phyloP scores from a whole-genome alignment of 2,797 vertebrate species.

The Cephalopachus bancanus region DNA sequence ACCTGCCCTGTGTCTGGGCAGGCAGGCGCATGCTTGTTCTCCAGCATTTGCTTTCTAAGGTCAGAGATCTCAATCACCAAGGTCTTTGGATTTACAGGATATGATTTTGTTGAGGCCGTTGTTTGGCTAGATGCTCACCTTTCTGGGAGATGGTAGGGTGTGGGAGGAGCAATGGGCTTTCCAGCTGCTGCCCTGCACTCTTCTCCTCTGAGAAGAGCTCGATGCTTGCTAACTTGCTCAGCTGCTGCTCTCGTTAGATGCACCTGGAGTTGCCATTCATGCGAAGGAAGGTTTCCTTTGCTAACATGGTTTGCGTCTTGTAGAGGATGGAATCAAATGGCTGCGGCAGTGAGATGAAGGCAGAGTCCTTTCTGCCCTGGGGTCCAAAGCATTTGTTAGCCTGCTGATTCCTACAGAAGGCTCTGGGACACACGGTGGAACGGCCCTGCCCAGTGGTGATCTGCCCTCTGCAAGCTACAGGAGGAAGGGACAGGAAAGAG shows the following conservation, averaged over 20 bases:
- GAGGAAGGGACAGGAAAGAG: neutral
- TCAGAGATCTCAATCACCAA: neutral
- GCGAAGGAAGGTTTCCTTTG: neutral
- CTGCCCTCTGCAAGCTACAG: neutral
- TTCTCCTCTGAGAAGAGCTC: neutral
- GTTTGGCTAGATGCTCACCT: neutral
- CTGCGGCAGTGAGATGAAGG: neutral
- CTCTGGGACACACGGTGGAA: neutral
- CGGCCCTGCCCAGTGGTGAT: neutral
- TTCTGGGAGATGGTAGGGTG: neutral
- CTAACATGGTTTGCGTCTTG: neutral
- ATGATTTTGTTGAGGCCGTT: neutral
- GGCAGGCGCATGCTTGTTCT: neutral
- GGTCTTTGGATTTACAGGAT: neutral
- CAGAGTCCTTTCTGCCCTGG: too few species aligned
- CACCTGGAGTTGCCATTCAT: neutral
- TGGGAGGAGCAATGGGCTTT: neutral
- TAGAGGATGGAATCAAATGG: neutral
- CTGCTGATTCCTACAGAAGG: neutral
- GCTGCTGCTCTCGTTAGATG: neutral
- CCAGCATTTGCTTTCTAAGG: neutral
- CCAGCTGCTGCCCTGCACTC: neutral
- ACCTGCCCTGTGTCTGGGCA: rapidly evolving
- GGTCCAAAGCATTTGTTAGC: neutral
- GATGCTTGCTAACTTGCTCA: neutral